Evolutionary conservation across 2,888 invertebrate genomes (phyloP).

Genomic region (Macropis europaea): DNA sequence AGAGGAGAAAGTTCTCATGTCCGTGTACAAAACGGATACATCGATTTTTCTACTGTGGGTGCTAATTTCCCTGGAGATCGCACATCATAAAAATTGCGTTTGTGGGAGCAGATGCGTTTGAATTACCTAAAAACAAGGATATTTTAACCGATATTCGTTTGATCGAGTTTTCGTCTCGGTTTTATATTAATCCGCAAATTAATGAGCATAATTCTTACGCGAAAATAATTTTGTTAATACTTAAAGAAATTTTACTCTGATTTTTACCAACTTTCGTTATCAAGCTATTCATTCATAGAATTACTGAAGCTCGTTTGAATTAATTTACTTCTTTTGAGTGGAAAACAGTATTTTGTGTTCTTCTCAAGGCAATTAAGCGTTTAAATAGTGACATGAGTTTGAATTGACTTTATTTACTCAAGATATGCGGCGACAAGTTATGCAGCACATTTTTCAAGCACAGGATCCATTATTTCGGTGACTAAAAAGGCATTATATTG

Average conservation of each 20-base stretch:
- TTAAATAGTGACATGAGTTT: not conserved
- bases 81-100: constrained; percentile 41
- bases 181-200: not conserved
- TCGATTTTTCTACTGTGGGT: constrained; percentile 45
- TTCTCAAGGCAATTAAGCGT: not conserved
- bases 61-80: constrained; percentile 57
- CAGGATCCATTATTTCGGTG: not conserved
- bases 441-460: not conserved
- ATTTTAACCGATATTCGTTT: constrained; percentile 30
- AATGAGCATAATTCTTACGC: not conserved
- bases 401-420: not conserved
- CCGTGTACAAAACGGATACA: constrained; percentile 38
- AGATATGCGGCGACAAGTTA: too few species aligned
- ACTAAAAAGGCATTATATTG: constrained; percentile 20
- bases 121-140: constrained; percentile 42
- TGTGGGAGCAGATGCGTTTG: constrained; percentile 20
- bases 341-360: too few species aligned
- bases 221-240: too few species aligned
- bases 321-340: too few species aligned
- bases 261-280: too few species aligned
- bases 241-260: too few species aligned
- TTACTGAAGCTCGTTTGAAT: too few species aligned
- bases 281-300: too few species aligned
- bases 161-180: constrained; percentile 20
- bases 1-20: constrained; percentile 18